Percentiles rank a stretch among this genome's conserved stretches.
Evolutionary conservation across 1,140 invertebrate species (phyloP).

Genomic region (Caenorhabditis latens): DNA sequence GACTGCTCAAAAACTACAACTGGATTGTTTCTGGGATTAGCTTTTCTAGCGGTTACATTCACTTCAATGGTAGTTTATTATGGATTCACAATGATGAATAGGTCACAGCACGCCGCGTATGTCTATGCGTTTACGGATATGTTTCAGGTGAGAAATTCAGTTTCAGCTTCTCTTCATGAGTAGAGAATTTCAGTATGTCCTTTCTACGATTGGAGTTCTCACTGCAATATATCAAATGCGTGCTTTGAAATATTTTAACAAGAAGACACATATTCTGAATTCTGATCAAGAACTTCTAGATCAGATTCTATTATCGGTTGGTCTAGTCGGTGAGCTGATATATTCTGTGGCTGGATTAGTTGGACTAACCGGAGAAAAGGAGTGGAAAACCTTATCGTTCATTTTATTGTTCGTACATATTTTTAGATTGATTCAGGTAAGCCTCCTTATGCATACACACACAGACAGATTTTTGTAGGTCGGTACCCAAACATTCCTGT

Average conservation of each 20-base stretch:
- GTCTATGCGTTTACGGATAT: constrained; percentile 76
- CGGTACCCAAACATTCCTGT: constrained; percentile 73
- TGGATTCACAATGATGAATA: constrained; percentile 71
- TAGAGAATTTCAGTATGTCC: constrained; percentile 67
- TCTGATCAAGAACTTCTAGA: constrained; percentile 73
- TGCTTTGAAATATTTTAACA: constrained; percentile 68
- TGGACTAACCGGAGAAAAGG: constrained; percentile 71
- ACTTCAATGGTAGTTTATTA: constrained; percentile 78
- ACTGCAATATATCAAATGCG: constrained; percentile 75
- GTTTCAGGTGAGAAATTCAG: constrained; percentile 65
- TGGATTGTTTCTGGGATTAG: constrained; percentile 73
- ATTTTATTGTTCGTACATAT: constrained; percentile 73
- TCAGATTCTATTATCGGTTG: constrained; percentile 73
- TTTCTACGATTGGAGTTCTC: constrained; percentile 71
- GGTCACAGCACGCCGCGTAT: constrained; percentile 69
- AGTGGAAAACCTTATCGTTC: constrained; percentile 71
- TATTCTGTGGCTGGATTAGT: constrained; percentile 76
- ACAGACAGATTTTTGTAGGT: too few relatives aligned
- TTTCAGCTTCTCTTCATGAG: background rate
- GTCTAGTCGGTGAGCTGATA: constrained; percentile 75
- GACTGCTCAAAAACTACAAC: constrained; percentile 76
- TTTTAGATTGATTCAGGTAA: constrained; percentile 72
- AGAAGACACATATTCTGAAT: constrained; percentile 26
- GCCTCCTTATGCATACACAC: too few relatives aligned
- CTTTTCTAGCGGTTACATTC: constrained; percentile 75